Base-by-base conservation (phyloP, 1,140 invertebrate genomes). In the Coelopa frigida region DNA sequence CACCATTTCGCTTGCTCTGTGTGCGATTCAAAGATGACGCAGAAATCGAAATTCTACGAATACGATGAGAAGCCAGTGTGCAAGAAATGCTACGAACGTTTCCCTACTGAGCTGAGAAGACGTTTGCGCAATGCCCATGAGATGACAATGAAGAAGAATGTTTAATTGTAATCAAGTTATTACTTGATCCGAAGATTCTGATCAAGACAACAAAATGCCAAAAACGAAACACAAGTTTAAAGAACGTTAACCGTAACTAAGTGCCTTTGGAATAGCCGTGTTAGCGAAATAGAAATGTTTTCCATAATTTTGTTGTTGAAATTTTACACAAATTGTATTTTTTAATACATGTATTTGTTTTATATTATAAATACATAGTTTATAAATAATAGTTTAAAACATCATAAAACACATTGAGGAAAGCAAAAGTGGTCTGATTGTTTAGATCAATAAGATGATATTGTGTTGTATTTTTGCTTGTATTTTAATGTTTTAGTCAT, bases 21-120 rank as follows among this genome's bases (percentile, higher is more conserved):
- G 48, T 99, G 97, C 72, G 96, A 99, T 70, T 85, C 85, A 52
- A 92, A 96, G 70, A 90, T 99, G 83, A 94, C 87, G 68, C 92
- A 97, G 56, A 98, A 97, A 75, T 96, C 93, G 5, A 99, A 99
- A 73, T 99, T 99, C 72, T 99, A 96, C 71, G 96, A 99, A 73
- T 93, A 94, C 68, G 96, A 99, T 73, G 78, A 97, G 72, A 94
- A 94, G 61, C 96, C 96, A 18, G 94, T 95, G 2, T 99, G 96
- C 73, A 98, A 98, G 73, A 89, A 91, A 61, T 99, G 96, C 68
- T 98, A 98, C 70, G 96, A 99, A 55, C 89, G 89, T 60, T 94
- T 98, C 70, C 96, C 96, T 1, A 80, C 81, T 26, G 96, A 99
- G 73, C 74, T 99, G 46, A 83, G 92, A 46, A 90, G 92, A 54